phyloP scores from a whole-genome alignment of 2,113 vertebrate species.

The Sturnus vulgaris region DNA sequence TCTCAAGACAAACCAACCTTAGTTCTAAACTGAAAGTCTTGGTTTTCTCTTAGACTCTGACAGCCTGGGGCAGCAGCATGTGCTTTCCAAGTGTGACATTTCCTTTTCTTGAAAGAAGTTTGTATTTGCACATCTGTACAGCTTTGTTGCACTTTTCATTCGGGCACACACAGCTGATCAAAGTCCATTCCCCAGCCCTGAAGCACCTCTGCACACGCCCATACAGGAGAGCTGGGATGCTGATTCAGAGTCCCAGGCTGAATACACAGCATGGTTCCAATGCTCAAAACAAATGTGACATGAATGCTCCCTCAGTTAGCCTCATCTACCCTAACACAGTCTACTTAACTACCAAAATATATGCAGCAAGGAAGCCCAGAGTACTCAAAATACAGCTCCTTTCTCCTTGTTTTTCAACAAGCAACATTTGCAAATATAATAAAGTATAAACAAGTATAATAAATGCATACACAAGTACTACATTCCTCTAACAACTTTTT shows the following conservation, averaged over 20 bases:
- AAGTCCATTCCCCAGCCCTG: background rate
- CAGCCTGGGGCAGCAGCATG: background rate
- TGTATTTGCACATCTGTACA: background rate
- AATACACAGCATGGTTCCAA: background rate
- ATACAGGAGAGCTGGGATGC: background rate
- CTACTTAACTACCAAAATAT: background rate
- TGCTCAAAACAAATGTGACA: fast-evolving
- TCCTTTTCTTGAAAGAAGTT: background rate
- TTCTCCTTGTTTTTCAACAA: background rate
- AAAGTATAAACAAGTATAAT: background rate
- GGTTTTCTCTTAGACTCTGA: background rate
- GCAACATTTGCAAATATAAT: background rate
- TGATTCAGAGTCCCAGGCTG: background rate
- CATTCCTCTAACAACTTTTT: background rate
- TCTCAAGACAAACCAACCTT: background rate
- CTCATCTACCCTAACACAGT: background rate
- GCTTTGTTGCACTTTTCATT: background rate
- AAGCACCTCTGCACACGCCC: background rate
- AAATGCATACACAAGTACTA: background rate
- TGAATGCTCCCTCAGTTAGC: background rate
- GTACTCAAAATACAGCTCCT: background rate
- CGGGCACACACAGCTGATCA: fast-evolving
- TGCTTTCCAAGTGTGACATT: background rate
- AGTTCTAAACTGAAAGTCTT: background rate
- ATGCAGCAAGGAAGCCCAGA: background rate